Evolutionary conservation across 53 echinoderm and acorn worm genomes (phyloP).

Genomic region (Holothuria scabra): DNA sequence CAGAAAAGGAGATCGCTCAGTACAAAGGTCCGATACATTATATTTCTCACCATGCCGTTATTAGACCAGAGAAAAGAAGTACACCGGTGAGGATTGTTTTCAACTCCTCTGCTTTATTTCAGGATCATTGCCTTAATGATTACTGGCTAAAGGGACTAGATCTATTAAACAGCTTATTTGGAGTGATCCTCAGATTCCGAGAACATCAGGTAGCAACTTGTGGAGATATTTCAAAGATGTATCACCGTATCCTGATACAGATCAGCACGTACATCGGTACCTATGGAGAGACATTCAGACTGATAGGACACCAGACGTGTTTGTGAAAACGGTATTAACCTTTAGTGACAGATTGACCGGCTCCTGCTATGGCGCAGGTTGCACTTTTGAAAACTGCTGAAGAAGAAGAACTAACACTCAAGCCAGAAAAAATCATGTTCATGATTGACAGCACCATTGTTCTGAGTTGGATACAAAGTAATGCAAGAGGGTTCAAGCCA

Average conservation of each 20-base stretch:
- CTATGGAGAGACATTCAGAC: slow-evolving; percentile 6
- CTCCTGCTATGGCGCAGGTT: slow-evolving; percentile 19
- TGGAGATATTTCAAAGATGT: slow-evolving; percentile 77
- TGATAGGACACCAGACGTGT: slow-evolving; percentile 49
- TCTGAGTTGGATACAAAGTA: slow-evolving; percentile 57
- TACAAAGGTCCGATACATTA: slow-evolving; percentile 70
- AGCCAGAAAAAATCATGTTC: slow-evolving; percentile 53
- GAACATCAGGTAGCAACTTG: slow-evolving; percentile 48
- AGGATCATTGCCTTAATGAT: slow-evolving; percentile 60
- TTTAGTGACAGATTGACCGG: slow-evolving; percentile 24
- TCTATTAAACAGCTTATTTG: slow-evolving; percentile 60
- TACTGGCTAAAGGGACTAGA: slow-evolving; percentile 73
- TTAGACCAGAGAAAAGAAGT: slow-evolving; percentile 68
- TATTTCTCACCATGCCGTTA: slow-evolving; percentile 67
- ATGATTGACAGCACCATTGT: slow-evolving; percentile 70
- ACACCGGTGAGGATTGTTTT: slow-evolving; percentile 71
- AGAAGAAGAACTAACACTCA: slow-evolving; percentile 48
- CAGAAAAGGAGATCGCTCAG: slow-evolving; percentile 41
- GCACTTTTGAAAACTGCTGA: not conserved
- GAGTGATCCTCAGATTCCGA: slow-evolving; percentile 63
- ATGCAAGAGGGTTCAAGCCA: slow-evolving; percentile 60
- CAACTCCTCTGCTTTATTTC: slow-evolving; percentile 61
- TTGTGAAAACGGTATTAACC: slow-evolving; percentile 9
- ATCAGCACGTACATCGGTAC: slow-evolving; percentile 35
- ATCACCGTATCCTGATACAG: slow-evolving; percentile 66